These are phyloP conservation scores for Ophthalmolycus amberensis DNA, from an alignment of 2,113 vertebrate species.

Conservation along the genomic window DNA sequence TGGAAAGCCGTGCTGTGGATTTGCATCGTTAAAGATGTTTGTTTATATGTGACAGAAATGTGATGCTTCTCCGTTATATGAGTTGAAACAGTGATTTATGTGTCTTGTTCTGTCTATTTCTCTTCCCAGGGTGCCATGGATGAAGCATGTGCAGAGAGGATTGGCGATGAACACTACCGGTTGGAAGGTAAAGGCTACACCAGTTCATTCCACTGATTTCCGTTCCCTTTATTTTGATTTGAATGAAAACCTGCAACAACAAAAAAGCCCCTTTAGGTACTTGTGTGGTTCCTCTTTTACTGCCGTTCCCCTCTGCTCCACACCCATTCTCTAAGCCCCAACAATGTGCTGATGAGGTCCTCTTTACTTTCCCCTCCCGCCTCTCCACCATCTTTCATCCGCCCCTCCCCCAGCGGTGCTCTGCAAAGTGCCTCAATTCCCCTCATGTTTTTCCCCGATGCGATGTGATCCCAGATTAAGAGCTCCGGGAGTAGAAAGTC, in stretches of 20 bases:
- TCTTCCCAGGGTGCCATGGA: conserved; percentile 87
- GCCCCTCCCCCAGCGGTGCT: conserved; percentile 36
- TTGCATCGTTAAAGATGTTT: conserved; percentile 60
- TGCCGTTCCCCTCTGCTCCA: conserved; percentile 25
- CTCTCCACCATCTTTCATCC: conserved; percentile 49
- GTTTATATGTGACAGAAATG: conserved; percentile 64
- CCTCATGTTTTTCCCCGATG: conserved; percentile 59
- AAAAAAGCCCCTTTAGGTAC: neutral
- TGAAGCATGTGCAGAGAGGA: conserved; percentile 87
- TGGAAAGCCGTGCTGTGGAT: conserved; percentile 54
- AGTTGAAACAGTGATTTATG: conserved; percentile 43
- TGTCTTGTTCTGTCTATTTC: conserved; percentile 7
- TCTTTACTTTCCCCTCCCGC: conserved; percentile 44
- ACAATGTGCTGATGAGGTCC: conserved; percentile 63
- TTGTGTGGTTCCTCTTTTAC: conserved; percentile 29
- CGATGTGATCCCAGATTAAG: conserved; percentile 85
- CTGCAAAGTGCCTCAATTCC: conserved; percentile 60
- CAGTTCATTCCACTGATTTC: neutral
- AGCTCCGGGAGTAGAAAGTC: conserved; percentile 80
- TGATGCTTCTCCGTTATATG: conserved; percentile 28
- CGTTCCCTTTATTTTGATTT: conserved; percentile 1
- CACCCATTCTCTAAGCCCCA: conserved; percentile 48
- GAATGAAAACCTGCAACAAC: conserved; percentile 2
- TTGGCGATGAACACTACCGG: conserved; percentile 92
- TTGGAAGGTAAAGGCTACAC: conserved; percentile 89